Evolutionary conservation across 2,888 invertebrate species (phyloP), one percentile per base, ranked within the genome.

Genomic region (Drosophila recens): DNA sequence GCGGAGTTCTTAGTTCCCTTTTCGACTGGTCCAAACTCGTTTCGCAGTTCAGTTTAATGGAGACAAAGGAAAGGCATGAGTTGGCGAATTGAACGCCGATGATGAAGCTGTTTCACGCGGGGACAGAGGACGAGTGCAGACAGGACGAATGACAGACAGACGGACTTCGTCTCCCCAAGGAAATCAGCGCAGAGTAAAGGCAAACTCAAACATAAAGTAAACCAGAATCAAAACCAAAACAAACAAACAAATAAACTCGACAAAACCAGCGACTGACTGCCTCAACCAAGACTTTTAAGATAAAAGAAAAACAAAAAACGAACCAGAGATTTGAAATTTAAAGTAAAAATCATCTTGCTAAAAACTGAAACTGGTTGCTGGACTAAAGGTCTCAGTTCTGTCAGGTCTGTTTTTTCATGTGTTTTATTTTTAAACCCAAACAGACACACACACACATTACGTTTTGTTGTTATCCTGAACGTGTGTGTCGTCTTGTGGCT

Each of bases 211-310:
- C 76, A 73, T 43, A 48, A 62, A 62, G 34, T 11, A 75, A 68
- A 59, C 83, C 76, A 82, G 86, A 82, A 82, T 76, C 86, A 86
- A 81, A 82, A 82, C 80, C 85, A 86, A 86, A 72, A 82, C 54
- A 75, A 75, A 57, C 51, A 73, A 63, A 66, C 70, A 65, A 77
- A 72, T 68, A 62, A 61, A 67, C 40, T 49, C 38, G 56, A 36
- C 4, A 58, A 58, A 52, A 46, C 57, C 45, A 53, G 45, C 59
- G 71, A 64, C 27, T 65, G 52, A 63, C 62, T 57, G 38, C 38
- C 43, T 56, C 38, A 34, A 10, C 13, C 42, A 4, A 34, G 42
- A 62, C 42, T 52, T 48, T 30, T 23, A 57, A 49, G 51, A 66
- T 27, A 33, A 67, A 43, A 46, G 49, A 64, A 54, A 67, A 61